A percentile compares a stretch with the other conserved stretches of the same genome.
These are phyloP conservation scores for Reticulitermes speratus DNA, from an alignment of 1,140 invertebrate genomes.

Conservation along the genomic window DNA sequence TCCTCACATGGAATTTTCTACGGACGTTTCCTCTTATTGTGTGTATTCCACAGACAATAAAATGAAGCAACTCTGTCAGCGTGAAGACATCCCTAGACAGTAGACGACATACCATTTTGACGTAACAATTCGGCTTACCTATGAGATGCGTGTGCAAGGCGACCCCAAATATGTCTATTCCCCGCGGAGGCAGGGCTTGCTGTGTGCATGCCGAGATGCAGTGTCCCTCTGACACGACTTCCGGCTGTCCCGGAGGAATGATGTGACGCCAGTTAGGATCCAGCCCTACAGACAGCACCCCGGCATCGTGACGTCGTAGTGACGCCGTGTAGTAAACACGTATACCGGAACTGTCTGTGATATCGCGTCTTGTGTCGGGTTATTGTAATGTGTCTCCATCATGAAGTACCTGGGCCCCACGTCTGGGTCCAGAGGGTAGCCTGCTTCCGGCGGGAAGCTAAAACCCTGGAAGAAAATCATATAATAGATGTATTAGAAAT, in stretches of 20 bases:
- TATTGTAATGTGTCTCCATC: slow-evolving; percentile 68
- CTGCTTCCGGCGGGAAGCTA: slow-evolving; percentile 67
- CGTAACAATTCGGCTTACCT: slow-evolving; percentile 32
- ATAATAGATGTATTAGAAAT: neutral
- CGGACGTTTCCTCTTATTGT: too few species aligned
- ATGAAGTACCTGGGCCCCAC: slow-evolving; percentile 62
- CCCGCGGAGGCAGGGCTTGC: slow-evolving; percentile 59
- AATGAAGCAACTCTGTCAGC: too few species aligned
- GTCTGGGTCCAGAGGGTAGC: slow-evolving; percentile 63
- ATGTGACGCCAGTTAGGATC: slow-evolving; percentile 73
- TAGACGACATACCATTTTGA: too few species aligned
- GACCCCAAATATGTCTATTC: slow-evolving; percentile 70
- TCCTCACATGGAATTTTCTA: too few species aligned
- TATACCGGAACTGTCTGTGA: slow-evolving; percentile 66
- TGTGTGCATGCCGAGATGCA: slow-evolving; percentile 68
- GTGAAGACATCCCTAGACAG: too few species aligned
- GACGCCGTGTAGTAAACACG: slow-evolving; percentile 65
- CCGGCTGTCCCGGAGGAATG: slow-evolving; percentile 65
- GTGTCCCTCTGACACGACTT: slow-evolving; percentile 68
- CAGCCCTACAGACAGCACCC: slow-evolving; percentile 66
- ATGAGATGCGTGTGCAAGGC: slow-evolving; percentile 65
- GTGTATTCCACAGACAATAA: too few species aligned
- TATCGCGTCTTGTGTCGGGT: slow-evolving; percentile 56
- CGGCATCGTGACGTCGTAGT: slow-evolving; percentile 63
- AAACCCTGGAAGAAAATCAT: slow-evolving; percentile 54